These are phyloP conservation scores for Linnaemya vulpina DNA, from an alignment of 2,888 invertebrate species.

Conservation along the genomic window DNA sequence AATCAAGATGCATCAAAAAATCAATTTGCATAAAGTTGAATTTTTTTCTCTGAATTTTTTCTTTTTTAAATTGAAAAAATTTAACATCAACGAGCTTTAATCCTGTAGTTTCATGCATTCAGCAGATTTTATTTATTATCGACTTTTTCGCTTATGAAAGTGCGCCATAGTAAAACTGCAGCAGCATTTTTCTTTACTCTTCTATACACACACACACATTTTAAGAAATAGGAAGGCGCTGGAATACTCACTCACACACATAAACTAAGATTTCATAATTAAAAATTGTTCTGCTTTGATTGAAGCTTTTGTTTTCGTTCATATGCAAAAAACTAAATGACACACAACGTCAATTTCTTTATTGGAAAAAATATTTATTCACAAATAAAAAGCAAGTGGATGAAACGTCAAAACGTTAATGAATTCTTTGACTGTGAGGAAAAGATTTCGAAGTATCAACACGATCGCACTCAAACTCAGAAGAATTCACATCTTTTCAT, in stretches of 20 bases:
- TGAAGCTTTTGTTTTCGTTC: not conserved
- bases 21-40: no score
- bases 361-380: no score
- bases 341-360: no score
- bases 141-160: slow-evolving; percentile 13
- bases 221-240: not conserved
- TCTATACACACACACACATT: not conserved
- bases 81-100: slow-evolving; percentile 32
- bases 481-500: no score
- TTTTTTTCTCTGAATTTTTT: no score
- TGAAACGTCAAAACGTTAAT: no score
- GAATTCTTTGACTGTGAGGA: no score
- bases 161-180: slow-evolving; percentile 9
- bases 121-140: slow-evolving; percentile 11
- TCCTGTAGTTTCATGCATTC: slow-evolving; percentile 16
- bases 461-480: no score
- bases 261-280: not conserved
- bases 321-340: no score
- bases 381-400: no score
- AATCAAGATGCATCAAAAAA: no score
- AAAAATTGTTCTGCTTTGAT: not conserved
- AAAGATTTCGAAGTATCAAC: no score
- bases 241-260: not conserved
- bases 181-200: not conserved
- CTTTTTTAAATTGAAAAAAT: not conserved